Percentiles rank a stretch among this genome's conserved stretches.
Evolutionary conservation across 2,797 vertebrate genomes (phyloP).

Genomic region (Pachyuromys duprasi): DNA sequence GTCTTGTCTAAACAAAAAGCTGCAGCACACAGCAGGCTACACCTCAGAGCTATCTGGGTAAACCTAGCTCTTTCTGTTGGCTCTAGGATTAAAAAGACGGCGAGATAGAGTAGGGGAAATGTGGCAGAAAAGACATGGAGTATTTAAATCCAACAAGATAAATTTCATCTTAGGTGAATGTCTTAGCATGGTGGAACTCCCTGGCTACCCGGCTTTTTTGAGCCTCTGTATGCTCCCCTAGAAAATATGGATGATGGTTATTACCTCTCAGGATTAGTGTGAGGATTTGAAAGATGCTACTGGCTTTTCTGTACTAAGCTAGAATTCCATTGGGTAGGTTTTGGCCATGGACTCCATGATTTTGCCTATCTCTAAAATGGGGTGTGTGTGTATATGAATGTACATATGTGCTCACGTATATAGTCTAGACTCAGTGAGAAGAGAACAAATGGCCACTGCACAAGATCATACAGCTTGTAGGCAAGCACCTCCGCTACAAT

Average conservation of each 20-base stretch:
- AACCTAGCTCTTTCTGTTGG: background rate
- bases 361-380: background rate
- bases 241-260: background rate
- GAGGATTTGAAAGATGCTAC: background rate
- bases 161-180: background rate
- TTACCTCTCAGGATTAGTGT: background rate
- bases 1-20: background rate
- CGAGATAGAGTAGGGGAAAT: background rate
- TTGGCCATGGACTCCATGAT: background rate
- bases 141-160: background rate
- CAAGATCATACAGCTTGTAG: background rate
- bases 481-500: background rate
- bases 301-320: background rate
- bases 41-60: background rate
- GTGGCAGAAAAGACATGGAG: background rate
- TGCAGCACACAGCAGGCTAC: background rate
- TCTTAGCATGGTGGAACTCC: background rate
- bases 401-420: background rate
- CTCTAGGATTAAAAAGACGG: background rate
- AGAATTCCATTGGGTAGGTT: background rate
- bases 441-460: background rate
- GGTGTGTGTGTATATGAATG: background rate
- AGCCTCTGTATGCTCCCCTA: background rate
- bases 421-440: background rate
- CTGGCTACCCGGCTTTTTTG: background rate